Percentiles rank a stretch among this genome's conserved stretches.
phyloP scores from a whole-genome alignment of 2,113 vertebrate species.

The Rhineura floridana region DNA sequence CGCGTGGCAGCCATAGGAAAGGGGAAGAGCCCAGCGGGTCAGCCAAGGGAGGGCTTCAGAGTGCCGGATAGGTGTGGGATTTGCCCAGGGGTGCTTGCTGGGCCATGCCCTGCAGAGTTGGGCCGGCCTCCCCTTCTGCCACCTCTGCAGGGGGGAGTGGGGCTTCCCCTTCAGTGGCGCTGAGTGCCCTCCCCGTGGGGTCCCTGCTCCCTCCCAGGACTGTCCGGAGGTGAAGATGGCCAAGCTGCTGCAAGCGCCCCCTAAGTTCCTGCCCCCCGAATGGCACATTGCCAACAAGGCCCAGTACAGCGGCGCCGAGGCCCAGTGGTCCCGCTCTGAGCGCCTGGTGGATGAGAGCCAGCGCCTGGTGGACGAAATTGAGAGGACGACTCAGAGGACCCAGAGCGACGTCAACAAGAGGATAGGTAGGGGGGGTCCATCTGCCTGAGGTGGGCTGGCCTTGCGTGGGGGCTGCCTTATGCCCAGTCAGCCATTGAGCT shows the following conservation, averaged over 20 bases:
- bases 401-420: slow-evolving; percentile 83
- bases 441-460: background rate
- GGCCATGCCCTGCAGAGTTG: too few species aligned
- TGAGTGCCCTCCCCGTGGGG: background rate
- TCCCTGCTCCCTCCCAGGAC: slow-evolving; percentile 36
- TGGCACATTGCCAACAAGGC: slow-evolving; percentile 77
- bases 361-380: slow-evolving; percentile 83
- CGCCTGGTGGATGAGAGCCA: slow-evolving; percentile 77
- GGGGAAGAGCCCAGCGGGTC: too few species aligned
- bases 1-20: too few species aligned
- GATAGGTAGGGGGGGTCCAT: slow-evolving; percentile 75
- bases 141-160: too few species aligned
- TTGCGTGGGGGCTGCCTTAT: too few species aligned
- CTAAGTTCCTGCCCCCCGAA: slow-evolving; percentile 75
- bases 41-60: too few species aligned
- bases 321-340: slow-evolving; percentile 79
- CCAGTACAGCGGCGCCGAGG: slow-evolving; percentile 73
- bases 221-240: slow-evolving; percentile 77
- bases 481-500: too few species aligned
- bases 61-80: too few species aligned
- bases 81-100: too few species aligned
- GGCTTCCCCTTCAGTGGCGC: too few species aligned
- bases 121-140: too few species aligned
- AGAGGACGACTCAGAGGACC: slow-evolving; percentile 79
- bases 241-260: slow-evolving; percentile 62